These are phyloP conservation scores for Catharus fuscescens DNA, from an alignment of 2,113 vertebrate genomes.

Conservation along the genomic window DNA sequence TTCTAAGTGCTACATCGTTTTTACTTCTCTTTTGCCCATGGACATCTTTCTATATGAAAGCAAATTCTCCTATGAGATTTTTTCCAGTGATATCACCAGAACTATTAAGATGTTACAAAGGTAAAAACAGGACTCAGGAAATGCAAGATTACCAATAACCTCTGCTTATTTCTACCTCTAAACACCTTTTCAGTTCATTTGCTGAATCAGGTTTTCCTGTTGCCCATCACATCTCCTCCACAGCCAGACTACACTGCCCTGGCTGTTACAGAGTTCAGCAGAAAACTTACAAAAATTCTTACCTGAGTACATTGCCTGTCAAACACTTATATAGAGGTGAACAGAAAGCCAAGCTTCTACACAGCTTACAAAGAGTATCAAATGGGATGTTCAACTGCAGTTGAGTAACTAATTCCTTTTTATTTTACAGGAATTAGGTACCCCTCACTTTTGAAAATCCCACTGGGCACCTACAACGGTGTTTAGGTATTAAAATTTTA, in stretches of 20 bases:
- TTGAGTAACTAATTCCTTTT: neutral
- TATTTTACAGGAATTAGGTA: neutral
- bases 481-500: neutral
- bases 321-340: neutral
- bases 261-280: neutral
- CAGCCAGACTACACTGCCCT: neutral
- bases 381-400: neutral
- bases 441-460: neutral
- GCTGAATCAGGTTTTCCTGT: neutral
- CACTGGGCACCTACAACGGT: neutral
- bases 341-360: neutral
- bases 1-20: neutral
- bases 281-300: neutral
- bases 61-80: neutral
- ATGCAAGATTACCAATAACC: neutral
- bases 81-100: neutral
- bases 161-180: neutral
- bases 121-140: neutral
- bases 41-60: neutral
- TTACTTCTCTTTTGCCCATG: neutral
- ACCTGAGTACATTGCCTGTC: neutral
- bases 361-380: neutral
- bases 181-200: neutral
- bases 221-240: neutral
- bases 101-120: neutral